Conservation (phyloP, 2,888 invertebrate species). For the Eupithecia abbreviata region DNA sequence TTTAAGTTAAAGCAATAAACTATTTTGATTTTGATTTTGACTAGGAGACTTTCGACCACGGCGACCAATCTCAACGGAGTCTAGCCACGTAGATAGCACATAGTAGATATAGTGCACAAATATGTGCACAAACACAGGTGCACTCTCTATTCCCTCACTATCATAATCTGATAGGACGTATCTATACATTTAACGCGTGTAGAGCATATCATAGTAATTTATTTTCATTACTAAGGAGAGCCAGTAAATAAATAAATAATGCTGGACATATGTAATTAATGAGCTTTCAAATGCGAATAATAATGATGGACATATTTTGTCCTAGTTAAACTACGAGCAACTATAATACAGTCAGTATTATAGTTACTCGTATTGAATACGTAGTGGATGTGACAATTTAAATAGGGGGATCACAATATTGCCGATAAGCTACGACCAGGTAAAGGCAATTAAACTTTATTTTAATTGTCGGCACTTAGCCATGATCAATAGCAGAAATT, state of each 20-base stretch:
- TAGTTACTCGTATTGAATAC: neutral
- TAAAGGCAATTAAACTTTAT: slow-evolving; percentile 14
- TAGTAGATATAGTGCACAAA: neutral
- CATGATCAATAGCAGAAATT: slow-evolving; percentile 11
- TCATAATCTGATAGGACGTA: neutral
- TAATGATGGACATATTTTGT: no score
- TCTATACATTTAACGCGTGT: neutral
- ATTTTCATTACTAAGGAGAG: no score
- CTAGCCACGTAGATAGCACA: neutral
- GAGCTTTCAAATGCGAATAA: no score
- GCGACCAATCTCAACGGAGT: neutral
- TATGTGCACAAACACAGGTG: neutral
- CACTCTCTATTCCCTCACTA: neutral
- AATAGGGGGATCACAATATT: neutral
- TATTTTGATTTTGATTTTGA: no score
- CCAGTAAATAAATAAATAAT: no score
- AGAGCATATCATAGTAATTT: no score
- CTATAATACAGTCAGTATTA: neutral
- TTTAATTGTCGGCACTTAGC: slow-evolving; percentile 21
- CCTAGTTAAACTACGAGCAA: no score
- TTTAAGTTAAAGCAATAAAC: no score
- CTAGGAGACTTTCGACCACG: neutral
- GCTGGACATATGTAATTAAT: no score
- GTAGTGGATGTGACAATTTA: neutral
- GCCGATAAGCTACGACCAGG: neutral